Conservation (phyloP, 2,888 invertebrate genomes). For the Caenorhabditis angaria region DNA sequence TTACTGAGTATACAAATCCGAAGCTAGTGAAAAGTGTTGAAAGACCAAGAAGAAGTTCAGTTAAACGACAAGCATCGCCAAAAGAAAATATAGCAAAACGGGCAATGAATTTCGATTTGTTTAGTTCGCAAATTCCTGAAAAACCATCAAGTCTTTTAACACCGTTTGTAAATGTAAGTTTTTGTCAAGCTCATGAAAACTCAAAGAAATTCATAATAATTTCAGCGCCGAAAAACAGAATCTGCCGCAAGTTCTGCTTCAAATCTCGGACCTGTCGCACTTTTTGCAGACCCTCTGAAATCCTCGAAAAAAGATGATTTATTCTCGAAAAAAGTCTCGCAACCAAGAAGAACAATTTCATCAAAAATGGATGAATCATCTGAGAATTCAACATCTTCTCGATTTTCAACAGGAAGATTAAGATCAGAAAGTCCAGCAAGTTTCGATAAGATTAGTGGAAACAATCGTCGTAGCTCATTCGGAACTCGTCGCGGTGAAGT, state of each 20-base stretch:
- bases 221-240: slow-evolving; percentile 31
- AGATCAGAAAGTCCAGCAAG: neutral
- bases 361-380: no score
- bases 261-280: slow-evolving; percentile 7
- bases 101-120: slow-evolving; percentile 9
- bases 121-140: slow-evolving; percentile 27
- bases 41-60: neutral
- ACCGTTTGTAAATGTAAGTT: slow-evolving; percentile 29
- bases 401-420: no score
- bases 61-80: neutral
- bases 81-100: neutral
- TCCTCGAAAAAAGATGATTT: slow-evolving; percentile 20
- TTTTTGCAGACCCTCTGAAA: slow-evolving; percentile 24
- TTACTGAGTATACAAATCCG: slow-evolving; percentile 18
- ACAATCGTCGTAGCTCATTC: slow-evolving; percentile 31
- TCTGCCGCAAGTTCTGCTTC: slow-evolving; percentile 1
- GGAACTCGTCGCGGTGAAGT: slow-evolving; percentile 40
- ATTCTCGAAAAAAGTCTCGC: slow-evolving; percentile 25
- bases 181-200: neutral
- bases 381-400: no score
- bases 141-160: slow-evolving; percentile 18
- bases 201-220: neutral
- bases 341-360: slow-evolving; percentile 20
- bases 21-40: neutral
- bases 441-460: neutral